A percentile compares a stretch with the other conserved stretches of the same genome.
These are phyloP conservation scores for Ormyrus pomaceus DNA, from an alignment of 2,888 invertebrate species.

Conservation along the genomic window DNA sequence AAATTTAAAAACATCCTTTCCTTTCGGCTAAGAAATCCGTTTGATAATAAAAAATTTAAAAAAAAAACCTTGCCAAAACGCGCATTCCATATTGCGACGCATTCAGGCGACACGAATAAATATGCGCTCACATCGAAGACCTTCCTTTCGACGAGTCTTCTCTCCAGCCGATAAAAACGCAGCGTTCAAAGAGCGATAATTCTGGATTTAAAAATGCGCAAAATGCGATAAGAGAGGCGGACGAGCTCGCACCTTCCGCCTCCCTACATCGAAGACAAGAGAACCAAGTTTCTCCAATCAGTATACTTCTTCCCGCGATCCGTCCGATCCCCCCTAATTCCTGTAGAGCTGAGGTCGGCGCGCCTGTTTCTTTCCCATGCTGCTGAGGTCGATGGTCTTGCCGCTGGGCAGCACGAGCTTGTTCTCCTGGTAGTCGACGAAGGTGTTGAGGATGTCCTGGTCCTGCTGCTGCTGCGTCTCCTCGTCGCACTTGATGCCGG, in stretches of 20 bases:
- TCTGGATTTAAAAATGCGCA: neutral
- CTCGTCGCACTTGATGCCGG: constrained; percentile 81
- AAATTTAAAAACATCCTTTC: too few relatives aligned
- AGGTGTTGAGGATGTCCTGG: constrained; percentile 77
- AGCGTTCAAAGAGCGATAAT: neutral
- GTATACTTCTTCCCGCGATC: constrained; percentile 11
- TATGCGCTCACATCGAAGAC: too few relatives aligned
- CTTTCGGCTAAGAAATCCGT: too few relatives aligned
- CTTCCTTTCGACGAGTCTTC: too few relatives aligned
- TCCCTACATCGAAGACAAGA: neutral
- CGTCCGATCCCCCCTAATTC: constrained; percentile 66
- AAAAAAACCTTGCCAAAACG: too few relatives aligned
- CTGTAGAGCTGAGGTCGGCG: constrained; percentile 81
- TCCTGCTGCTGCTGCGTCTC: constrained; percentile 76
- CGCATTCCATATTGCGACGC: too few relatives aligned
- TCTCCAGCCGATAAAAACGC: too few relatives aligned
- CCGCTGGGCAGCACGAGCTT: constrained; percentile 85
- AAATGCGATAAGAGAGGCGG: constrained; percentile 17
- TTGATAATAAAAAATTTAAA: too few relatives aligned
- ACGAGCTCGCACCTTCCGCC: constrained; percentile 10
- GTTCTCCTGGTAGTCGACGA: constrained; percentile 85
- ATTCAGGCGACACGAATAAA: too few relatives aligned
- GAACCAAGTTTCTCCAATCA: too few relatives aligned
- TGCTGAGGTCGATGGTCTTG: constrained; percentile 82
- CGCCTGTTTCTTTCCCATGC: constrained; percentile 83